A percentile compares a stretch with the other conserved stretches of the same genome.
Conservation (phyloP, 2,888 invertebrate species). For the Microplitis deprimator region DNA sequence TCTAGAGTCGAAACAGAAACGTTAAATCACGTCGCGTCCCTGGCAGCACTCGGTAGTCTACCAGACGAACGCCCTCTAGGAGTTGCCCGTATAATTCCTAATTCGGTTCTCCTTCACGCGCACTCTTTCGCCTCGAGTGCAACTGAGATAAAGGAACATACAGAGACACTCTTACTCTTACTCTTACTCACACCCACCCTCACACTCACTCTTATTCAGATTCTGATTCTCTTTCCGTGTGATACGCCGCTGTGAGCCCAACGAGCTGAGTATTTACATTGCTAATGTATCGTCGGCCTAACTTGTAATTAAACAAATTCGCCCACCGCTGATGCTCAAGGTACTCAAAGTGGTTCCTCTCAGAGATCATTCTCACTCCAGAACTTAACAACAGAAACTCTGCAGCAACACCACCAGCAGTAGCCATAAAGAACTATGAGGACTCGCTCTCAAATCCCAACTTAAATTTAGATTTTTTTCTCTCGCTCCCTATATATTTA, state of each 20-base stretch:
- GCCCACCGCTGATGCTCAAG: conserved; percentile 52
- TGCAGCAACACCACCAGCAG: not conserved
- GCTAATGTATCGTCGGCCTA: conserved; percentile 70
- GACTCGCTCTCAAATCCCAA: conserved; percentile 40
- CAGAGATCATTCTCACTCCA: conserved; percentile 22
- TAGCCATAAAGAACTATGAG: conserved; percentile 30
- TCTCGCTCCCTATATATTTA: too few species aligned
- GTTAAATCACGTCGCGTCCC: conserved; percentile 58
- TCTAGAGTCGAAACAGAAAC: conserved; percentile 55
- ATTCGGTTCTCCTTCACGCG: conserved; percentile 37
- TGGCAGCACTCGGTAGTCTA: conserved; percentile 38
- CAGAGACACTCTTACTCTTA: conserved; percentile 23
- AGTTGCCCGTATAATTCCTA: conserved; percentile 24
- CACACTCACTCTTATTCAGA: too few species aligned
- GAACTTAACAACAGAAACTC: conserved; percentile 17
- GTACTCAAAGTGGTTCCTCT: conserved; percentile 33
- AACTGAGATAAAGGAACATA: conserved; percentile 17
- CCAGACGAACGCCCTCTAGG: conserved; percentile 35
- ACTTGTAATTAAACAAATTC: conserved; percentile 72
- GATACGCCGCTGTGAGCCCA: conserved; percentile 37
- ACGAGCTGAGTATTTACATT: conserved; percentile 65
- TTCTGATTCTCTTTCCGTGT: not conserved
- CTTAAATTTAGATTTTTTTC: not conserved
- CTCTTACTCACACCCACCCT: too few species aligned
- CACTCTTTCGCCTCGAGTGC: conserved; percentile 27